Conservation (phyloP, 2,888 invertebrate genomes). For the Conchocele bisecta region DNA sequence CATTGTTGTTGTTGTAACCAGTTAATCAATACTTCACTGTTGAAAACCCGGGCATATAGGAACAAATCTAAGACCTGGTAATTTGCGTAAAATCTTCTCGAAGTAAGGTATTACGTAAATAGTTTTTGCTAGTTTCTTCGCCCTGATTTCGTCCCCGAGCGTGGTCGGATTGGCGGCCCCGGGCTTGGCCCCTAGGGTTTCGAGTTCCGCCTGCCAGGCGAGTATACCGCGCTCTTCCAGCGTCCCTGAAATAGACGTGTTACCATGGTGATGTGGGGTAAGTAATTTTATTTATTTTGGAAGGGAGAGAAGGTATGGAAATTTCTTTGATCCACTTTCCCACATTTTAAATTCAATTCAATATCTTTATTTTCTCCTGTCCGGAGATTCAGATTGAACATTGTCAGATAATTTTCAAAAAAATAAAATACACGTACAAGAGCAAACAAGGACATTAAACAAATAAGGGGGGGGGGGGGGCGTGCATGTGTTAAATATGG, state of each 20-base stretch:
- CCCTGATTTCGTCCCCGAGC: slow-evolving; percentile 26
- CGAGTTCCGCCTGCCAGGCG: slow-evolving; percentile 54
- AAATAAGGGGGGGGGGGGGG: too few relatives aligned
- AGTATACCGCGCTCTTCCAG: slow-evolving; percentile 46
- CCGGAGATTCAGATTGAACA: too few relatives aligned
- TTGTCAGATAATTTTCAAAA: too few relatives aligned
- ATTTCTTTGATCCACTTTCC: too few relatives aligned
- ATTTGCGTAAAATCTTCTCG: slow-evolving; percentile 27
- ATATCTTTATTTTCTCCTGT: too few relatives aligned
- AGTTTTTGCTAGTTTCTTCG: slow-evolving; percentile 32
- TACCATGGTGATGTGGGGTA: background rate
- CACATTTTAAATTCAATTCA: background rate
- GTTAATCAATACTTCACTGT: too few relatives aligned
- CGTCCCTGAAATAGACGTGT: slow-evolving; percentile 33
- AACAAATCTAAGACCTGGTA: slow-evolving; percentile 31
- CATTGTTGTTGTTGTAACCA: too few relatives aligned
- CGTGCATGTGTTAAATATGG: too few relatives aligned
- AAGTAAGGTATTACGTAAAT: slow-evolving; percentile 51
- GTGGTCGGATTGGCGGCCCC: slow-evolving; percentile 8
- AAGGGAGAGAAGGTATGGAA: too few relatives aligned
- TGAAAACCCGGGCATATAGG: slow-evolving; percentile 48
- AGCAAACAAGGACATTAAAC: background rate
- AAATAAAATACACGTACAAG: background rate
- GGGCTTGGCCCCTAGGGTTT: background rate
- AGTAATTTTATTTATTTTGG: too few relatives aligned